Conservation (phyloP, 2,113 vertebrate species). For the Diadophis punctatus region DNA sequence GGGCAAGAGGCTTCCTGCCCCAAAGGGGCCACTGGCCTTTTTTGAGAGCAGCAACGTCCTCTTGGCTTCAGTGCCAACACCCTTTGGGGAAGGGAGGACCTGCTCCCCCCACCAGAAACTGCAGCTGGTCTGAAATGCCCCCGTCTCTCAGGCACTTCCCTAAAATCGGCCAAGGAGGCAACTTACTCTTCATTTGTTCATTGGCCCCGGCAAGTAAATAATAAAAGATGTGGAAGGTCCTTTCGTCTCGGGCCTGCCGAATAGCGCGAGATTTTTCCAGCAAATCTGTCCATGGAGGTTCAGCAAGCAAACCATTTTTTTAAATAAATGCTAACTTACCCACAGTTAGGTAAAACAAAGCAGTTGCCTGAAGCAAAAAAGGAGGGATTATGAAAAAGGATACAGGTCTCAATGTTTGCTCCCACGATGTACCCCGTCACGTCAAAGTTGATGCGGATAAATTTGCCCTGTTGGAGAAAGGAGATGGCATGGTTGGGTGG, state of each 20-base stretch:
- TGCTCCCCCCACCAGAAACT: neutral
- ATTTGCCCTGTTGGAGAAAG: conserved; percentile 75
- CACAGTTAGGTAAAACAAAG: neutral
- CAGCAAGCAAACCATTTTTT: conserved; percentile 27
- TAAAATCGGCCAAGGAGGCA: neutral
- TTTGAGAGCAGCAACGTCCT: neutral
- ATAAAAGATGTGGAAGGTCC: conserved; percentile 81
- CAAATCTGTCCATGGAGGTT: conserved; percentile 68
- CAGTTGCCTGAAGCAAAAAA: neutral
- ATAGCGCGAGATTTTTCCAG: conserved; percentile 80
- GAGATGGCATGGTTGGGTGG: neutral
- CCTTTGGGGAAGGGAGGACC: neutral
- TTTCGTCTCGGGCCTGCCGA: conserved; percentile 76
- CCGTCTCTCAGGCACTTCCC: neutral
- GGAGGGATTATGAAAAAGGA: conserved; percentile 58
- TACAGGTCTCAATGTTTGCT: conserved; percentile 85
- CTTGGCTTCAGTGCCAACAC: neutral
- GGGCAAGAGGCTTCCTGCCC: too few relatives aligned
- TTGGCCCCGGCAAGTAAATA: conserved; percentile 75
- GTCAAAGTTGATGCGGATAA: conserved; percentile 86
- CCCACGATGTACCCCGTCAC: conserved; percentile 83
- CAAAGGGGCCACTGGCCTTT: too few relatives aligned
- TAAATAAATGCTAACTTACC: neutral
- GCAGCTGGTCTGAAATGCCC: neutral
- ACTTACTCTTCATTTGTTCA: conserved; percentile 76